Evolutionary conservation across 2,797 vertebrate genomes (phyloP).

Genomic region (Lateolabrax maculatus): DNA sequence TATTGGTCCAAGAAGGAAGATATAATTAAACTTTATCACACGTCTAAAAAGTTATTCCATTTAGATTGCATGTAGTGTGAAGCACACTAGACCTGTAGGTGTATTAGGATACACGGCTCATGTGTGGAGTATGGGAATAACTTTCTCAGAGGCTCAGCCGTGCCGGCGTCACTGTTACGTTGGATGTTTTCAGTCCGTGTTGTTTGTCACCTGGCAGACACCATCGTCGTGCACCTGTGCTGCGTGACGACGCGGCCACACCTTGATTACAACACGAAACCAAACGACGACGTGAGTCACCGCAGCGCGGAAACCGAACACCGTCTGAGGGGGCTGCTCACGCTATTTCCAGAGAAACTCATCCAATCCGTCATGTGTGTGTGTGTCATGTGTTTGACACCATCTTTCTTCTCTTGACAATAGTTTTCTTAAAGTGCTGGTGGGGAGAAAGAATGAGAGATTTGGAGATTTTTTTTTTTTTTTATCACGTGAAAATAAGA

Average conservation of each 20-base stretch:
- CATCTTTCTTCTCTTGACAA: background rate
- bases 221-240: constrained; percentile 68
- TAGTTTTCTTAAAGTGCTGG: background rate
- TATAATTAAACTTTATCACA: background rate
- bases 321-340: background rate
- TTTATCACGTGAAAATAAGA: background rate
- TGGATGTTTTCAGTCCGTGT: background rate
- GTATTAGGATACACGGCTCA: too few species aligned
- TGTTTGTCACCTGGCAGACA: too few species aligned
- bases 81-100: too few species aligned
- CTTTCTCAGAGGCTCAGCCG: background rate
- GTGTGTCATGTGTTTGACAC: background rate
- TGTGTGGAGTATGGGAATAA: too few species aligned
- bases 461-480: too few species aligned
- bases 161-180: background rate
- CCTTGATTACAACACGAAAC: constrained; percentile 76
- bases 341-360: background rate
- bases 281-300: constrained; percentile 70
- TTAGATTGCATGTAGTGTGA: too few species aligned
- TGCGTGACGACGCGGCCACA: constrained; percentile 64
- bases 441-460: background rate
- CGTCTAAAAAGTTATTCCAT: background rate
- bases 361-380: background rate
- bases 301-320: constrained; percentile 6
- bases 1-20: background rate